Percentiles rank a stretch among this genome's conserved stretches.
Conservation (phyloP, 1,140 invertebrate genomes). For the Drosophila lini region DNA sequence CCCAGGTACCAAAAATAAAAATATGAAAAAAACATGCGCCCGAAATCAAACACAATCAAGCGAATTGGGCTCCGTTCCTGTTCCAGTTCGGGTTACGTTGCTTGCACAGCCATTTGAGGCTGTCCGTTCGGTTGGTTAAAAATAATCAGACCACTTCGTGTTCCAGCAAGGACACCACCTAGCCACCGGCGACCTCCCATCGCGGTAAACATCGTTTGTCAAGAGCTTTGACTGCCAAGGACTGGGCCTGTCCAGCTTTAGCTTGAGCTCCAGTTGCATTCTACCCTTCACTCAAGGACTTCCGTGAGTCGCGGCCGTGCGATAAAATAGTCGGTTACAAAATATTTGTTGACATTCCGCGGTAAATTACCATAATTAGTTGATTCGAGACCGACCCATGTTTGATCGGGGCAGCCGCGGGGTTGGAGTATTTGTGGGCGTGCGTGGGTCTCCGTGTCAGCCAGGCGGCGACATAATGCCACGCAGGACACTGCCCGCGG, state of each 20-base stretch:
- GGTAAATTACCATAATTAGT: conserved; percentile 81
- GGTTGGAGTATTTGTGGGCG: conserved; percentile 2
- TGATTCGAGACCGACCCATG: conserved; percentile 74
- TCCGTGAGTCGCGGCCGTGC: conserved; percentile 54
- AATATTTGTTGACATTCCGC: conserved; percentile 82
- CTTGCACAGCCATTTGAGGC: conserved; percentile 53
- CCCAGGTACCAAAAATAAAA: background rate
- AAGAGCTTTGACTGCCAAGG: conserved; percentile 63
- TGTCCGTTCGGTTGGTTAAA: conserved; percentile 70
- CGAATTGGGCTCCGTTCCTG: conserved; percentile 70
- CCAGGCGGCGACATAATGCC: conserved; percentile 60
- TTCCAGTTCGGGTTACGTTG: conserved; percentile 48
- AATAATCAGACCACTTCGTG: conserved; percentile 70
- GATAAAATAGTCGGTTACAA: conserved; percentile 69
- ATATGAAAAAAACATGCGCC: conserved; percentile 12
- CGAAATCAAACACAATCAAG: conserved; percentile 80
- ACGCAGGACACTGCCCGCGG: conserved; percentile 59
- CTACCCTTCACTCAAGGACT: conserved; percentile 18
- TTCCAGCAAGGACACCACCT: conserved; percentile 55
- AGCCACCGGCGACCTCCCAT: conserved; percentile 27
- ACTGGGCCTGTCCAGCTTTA: conserved; percentile 17
- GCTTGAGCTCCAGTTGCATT: conserved; percentile 34
- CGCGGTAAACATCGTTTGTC: conserved; percentile 79
- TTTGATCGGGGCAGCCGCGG: conserved; percentile 53
- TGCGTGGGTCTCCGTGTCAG: conserved; percentile 41